These are phyloP conservation scores for Hylaeus anthracinus DNA, from an alignment of 1,140 invertebrate genomes.

Conservation along the genomic window DNA sequence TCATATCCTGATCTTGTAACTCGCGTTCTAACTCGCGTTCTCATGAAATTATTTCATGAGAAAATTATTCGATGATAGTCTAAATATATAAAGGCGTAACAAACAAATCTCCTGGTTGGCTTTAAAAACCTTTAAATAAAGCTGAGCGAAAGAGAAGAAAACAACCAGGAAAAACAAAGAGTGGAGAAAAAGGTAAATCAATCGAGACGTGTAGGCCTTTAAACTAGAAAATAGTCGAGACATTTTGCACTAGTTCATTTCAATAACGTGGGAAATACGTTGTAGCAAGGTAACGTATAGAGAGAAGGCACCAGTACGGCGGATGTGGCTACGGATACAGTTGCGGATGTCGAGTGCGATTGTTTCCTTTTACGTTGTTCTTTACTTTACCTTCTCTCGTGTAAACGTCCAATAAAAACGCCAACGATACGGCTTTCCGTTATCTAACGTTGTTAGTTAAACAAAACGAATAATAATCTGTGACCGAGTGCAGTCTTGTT, in stretches of 20 bases:
- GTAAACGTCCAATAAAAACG: neutral
- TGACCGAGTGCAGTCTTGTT: no score
- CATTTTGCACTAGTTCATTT: no score
- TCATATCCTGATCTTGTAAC: neutral
- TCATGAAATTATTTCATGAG: no score
- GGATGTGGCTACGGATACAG: constrained; percentile 25
- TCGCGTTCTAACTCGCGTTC: no score
- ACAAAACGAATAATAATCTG: neutral
- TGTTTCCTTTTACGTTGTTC: neutral
- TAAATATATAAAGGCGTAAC: no score
- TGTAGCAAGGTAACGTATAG: neutral
- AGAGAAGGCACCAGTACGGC: neutral
- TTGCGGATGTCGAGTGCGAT: neutral
- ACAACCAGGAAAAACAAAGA: no score
- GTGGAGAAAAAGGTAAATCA: no score
- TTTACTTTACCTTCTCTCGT: neutral
- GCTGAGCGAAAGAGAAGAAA: no score
- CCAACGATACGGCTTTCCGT: neutral
- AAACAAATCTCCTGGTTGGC: no score
- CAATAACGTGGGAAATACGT: neutral
- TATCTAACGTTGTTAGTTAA: neutral
- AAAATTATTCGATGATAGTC: neutral
- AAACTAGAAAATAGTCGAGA: no score
- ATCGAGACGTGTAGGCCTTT: no score
- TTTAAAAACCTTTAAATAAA: no score